Evolutionary conservation across 2,888 invertebrate genomes (phyloP).

Genomic region (Nebria brevicollis): DNA sequence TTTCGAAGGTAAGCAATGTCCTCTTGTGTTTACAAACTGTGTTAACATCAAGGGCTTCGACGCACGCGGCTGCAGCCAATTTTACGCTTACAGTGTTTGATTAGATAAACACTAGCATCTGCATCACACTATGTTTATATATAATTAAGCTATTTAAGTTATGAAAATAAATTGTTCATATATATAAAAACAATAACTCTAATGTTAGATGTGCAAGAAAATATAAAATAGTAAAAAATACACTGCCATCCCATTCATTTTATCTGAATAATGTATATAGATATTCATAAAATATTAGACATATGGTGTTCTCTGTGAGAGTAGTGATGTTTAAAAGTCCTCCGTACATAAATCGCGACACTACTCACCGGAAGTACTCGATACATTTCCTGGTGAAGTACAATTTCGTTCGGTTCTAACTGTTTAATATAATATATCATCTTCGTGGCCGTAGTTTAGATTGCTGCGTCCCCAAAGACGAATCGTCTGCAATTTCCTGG

Average conservation of each 20-base stretch:
- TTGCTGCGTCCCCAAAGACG: conserved; percentile 33
- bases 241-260: background rate
- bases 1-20: background rate
- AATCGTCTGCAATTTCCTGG: conserved; percentile 42
- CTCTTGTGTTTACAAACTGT: conserved; percentile 1
- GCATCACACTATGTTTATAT: background rate
- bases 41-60: background rate
- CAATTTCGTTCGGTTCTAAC: conserved; percentile 31
- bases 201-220: background rate
- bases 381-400: background rate
- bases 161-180: too few species aligned
- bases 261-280: background rate
- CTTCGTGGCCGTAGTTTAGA: conserved; percentile 28
- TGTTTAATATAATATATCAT: conserved; percentile 45
- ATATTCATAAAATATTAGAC: background rate
- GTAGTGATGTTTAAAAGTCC: background rate
- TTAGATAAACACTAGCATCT: background rate
- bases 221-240: background rate
- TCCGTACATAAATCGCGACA: background rate
- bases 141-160: background rate
- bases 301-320: background rate
- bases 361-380: conserved; percentile 1
- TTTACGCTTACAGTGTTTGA: background rate
- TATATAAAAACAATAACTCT: too few species aligned
- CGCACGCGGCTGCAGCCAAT: background rate